Evolutionary conservation across 2,113 vertebrate genomes (phyloP).

Genomic region (Neolamprologus tretocephalus): DNA sequence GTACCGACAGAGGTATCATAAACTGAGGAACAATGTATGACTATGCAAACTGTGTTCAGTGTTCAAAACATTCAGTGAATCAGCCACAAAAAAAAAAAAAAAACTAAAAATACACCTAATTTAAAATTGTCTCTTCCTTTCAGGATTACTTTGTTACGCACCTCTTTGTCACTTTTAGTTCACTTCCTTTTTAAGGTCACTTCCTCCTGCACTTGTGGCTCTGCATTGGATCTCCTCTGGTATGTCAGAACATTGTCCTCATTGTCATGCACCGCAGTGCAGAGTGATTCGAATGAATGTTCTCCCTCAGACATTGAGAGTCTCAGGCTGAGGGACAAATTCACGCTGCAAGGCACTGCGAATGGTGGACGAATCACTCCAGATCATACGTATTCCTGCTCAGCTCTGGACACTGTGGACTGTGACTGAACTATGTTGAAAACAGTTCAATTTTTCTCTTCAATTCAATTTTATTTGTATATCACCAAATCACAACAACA

Average conservation of each 20-base stretch:
- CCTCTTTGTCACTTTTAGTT: background rate
- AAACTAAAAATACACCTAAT: background rate
- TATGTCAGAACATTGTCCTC: background rate
- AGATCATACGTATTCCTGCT: background rate
- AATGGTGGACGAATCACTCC: background rate
- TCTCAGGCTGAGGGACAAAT: background rate
- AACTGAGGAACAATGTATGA: background rate
- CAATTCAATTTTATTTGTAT: background rate
- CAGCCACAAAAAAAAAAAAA: fast-evolving
- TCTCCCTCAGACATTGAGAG: background rate
- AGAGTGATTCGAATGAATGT: background rate
- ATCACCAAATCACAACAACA: background rate
- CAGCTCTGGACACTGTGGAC: background rate
- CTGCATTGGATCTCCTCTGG: background rate
- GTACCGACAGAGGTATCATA: background rate
- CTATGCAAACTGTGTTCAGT: background rate
- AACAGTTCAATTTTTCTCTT: background rate
- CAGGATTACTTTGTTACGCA: background rate
- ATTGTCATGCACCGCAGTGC: background rate
- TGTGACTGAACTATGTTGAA: background rate
- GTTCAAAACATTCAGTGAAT: background rate
- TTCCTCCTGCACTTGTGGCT: background rate
- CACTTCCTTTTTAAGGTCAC: background rate
- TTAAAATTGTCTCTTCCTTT: background rate
- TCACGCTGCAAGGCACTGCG: background rate